A percentile compares a stretch with the other conserved stretches of the same genome.
These are phyloP conservation scores for Artibeus lituratus DNA, from an alignment of 2,797 vertebrate genomes.

Conservation along the genomic window DNA sequence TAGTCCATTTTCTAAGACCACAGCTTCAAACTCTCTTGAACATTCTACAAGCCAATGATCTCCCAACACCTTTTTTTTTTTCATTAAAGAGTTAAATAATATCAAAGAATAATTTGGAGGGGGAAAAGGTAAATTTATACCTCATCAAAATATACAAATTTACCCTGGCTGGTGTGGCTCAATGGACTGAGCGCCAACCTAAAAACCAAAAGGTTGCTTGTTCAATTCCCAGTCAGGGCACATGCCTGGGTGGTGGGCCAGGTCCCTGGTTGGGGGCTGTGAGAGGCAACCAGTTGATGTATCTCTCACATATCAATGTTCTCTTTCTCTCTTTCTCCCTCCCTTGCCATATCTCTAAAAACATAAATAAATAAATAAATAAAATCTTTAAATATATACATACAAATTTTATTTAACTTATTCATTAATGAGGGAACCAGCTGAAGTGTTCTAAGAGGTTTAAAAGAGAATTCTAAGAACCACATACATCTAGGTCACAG, in stretches of 20 bases:
- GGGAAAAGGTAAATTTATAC: background rate
- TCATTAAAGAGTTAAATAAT: background rate
- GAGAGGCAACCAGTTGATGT: too few species aligned
- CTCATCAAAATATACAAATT: background rate
- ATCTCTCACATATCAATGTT: too few species aligned
- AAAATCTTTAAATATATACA: background rate
- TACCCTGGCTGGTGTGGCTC: background rate
- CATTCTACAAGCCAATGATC: background rate
- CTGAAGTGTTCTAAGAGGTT: background rate
- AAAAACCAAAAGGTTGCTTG: too few species aligned
- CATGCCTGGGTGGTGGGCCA: too few species aligned
- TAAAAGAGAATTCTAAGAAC: conserved; percentile 27
- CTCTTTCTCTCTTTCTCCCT: too few species aligned
- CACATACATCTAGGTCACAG: background rate
- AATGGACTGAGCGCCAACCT: too few species aligned
- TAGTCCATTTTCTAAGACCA: background rate
- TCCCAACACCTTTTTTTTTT: background rate
- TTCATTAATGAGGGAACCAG: background rate
- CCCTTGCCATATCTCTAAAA: too few species aligned
- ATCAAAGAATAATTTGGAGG: background rate
- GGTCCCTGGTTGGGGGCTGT: too few species aligned
- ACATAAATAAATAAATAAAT: too few species aligned
- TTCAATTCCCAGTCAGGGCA: too few species aligned
- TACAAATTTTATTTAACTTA: conserved; percentile 5
- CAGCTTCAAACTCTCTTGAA: background rate